A percentile compares a stretch with the other conserved stretches of the same genome.
phyloP scores from a whole-genome alignment of 2,797 vertebrate species.

The Astyanax mexicanus region DNA sequence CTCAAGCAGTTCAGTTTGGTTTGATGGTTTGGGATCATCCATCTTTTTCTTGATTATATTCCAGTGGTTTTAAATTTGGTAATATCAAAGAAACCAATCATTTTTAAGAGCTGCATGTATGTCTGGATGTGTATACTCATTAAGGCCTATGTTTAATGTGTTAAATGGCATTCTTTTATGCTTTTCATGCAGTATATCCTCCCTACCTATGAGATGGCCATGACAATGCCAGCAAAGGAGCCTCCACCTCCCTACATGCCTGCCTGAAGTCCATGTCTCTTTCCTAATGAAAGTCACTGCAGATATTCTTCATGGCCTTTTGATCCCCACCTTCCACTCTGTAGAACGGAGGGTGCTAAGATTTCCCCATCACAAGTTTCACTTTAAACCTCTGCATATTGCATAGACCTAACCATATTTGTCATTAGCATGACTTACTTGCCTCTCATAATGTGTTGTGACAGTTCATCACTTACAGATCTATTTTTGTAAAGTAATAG shows the following conservation, averaged over 20 bases:
- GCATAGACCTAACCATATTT: slow-evolving; percentile 54
- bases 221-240: slow-evolving; percentile 98
- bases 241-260: slow-evolving; percentile 96
- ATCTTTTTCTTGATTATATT: no score
- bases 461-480: slow-evolving; percentile 55
- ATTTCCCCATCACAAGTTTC: slow-evolving; percentile 32
- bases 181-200: slow-evolving; percentile 86
- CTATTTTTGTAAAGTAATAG: slow-evolving; percentile 61
- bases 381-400: slow-evolving; percentile 54
- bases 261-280: slow-evolving; percentile 80
- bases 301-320: slow-evolving; percentile 75
- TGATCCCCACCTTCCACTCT: slow-evolving; percentile 77
- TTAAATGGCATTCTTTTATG: background rate
- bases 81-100: no score
- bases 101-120: no score
- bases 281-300: slow-evolving; percentile 63
- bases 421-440: slow-evolving; percentile 56
- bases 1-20: no score
- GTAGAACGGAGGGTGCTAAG: slow-evolving; percentile 60
- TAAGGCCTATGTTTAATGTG: no score
- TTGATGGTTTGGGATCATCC: no score
- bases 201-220: slow-evolving; percentile 97
- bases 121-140: no score
- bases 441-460: slow-evolving; percentile 38
- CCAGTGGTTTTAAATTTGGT: no score